Percentiles rank a stretch among this genome's conserved stretches.
phyloP scores from a whole-genome alignment of 2,113 vertebrate species.

The Crotalus horridus region DNA sequence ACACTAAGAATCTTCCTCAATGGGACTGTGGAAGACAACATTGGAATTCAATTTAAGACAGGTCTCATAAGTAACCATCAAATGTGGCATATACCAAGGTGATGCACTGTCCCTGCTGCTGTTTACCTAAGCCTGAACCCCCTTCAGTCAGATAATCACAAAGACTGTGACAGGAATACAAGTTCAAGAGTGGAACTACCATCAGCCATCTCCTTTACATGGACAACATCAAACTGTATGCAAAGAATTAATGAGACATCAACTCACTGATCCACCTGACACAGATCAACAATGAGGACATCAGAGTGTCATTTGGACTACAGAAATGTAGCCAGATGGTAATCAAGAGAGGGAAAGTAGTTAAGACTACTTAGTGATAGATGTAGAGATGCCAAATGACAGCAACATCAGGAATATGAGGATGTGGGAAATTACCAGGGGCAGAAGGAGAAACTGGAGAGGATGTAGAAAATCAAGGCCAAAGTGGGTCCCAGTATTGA shows the following conservation, averaged over 20 bases:
- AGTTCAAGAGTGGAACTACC: not conserved
- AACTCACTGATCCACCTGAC: no score
- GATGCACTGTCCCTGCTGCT: not conserved
- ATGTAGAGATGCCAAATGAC: not conserved
- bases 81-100: not conserved
- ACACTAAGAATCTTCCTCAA: not conserved
- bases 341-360: no score
- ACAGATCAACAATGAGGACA: no score
- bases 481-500: not conserved
- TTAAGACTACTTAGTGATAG: not conserved
- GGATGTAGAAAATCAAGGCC: not conserved
- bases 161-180: not conserved
- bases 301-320: no score
- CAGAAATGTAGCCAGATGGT: no score
- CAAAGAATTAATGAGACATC: no score
- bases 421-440: not conserved
- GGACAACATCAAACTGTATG: no score
- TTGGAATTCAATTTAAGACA: not conserved
- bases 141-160: not conserved
- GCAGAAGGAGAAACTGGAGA: not conserved
- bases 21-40: not conserved
- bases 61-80: not conserved
- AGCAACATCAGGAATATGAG: not conserved
- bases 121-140: not conserved
- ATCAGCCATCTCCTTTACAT: not conserved